A percentile compares a stretch with the other conserved stretches of the same genome.
Evolutionary conservation across 2,797 vertebrate genomes (phyloP).

Genomic region (Myotis planiceps): DNA sequence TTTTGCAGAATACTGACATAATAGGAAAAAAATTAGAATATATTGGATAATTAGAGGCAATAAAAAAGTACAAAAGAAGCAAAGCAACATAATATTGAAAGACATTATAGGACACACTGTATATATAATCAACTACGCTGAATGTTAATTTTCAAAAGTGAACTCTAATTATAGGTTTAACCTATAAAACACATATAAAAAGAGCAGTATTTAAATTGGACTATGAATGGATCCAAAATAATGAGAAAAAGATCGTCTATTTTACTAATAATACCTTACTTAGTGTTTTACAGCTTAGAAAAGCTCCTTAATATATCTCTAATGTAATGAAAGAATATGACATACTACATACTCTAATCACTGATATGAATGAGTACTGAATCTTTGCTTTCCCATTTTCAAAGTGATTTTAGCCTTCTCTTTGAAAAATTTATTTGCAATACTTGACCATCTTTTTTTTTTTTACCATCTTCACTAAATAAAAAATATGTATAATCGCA

Average conservation of each 20-base stretch:
- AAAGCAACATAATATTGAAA: slow-evolving; percentile 8
- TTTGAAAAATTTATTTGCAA: slow-evolving; percentile 42
- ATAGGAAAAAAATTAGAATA: slow-evolving; percentile 19
- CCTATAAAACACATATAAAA: slow-evolving; percentile 3
- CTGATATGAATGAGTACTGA: neutral
- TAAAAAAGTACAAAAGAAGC: slow-evolving; percentile 49
- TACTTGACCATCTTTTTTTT: neutral
- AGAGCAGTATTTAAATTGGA: neutral
- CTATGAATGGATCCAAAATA: neutral
- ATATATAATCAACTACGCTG: neutral
- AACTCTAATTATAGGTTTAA: slow-evolving; percentile 44
- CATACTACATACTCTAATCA: neutral
- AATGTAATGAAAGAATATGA: neutral
- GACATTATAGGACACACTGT: neutral
- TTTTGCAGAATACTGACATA: slow-evolving; percentile 36
- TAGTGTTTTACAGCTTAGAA: neutral
- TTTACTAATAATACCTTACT: slow-evolving; percentile 5
- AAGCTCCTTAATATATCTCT: neutral
- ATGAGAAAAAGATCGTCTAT: neutral
- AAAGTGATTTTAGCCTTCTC: slow-evolving; percentile 1
- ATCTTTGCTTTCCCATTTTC: neutral
- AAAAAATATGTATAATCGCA: slow-evolving; percentile 12
- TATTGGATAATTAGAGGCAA: slow-evolving; percentile 41
- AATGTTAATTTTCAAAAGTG: slow-evolving; percentile 39
- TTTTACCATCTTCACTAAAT: neutral